These are phyloP conservation scores for Andrena praecox DNA, from an alignment of 2,888 invertebrate species.

Conservation along the genomic window DNA sequence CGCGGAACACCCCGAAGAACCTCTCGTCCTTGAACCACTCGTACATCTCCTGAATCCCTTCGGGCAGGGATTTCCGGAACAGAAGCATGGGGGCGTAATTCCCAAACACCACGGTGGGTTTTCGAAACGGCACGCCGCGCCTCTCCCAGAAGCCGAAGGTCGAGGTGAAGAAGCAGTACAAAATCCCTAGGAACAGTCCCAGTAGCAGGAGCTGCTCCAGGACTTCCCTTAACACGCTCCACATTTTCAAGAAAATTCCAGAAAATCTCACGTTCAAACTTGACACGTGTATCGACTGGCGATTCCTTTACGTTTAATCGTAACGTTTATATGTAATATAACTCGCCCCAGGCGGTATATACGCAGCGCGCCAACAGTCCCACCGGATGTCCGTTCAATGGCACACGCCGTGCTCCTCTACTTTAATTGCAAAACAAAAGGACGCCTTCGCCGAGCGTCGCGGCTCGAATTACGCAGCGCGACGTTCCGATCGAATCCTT, in stretches of 20 bases:
- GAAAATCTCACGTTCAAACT: not conserved
- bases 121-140: conserved; percentile 77
- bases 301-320: not conserved
- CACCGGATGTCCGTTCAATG: conserved; percentile 33
- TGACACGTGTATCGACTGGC: not conserved
- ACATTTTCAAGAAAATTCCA: conserved; percentile 48
- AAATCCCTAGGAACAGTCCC: conserved; percentile 58
- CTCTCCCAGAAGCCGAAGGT: conserved; percentile 80
- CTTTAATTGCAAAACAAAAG: conserved; percentile 29
- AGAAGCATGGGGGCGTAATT: conserved; percentile 78
- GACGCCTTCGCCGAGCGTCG: not conserved
- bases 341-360: not conserved
- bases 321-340: not conserved
- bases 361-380: no score
- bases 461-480: conserved; percentile 24
- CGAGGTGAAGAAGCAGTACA: conserved; percentile 78
- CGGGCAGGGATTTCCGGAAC: conserved; percentile 79
- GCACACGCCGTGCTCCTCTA: conserved; percentile 11
- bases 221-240: conserved; percentile 45
- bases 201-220: conserved; percentile 63
- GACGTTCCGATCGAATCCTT: conserved; percentile 24
- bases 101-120: conserved; percentile 80
- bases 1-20: conserved; percentile 80
- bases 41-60: conserved; percentile 81
- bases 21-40: conserved; percentile 79